Evolutionary conservation across 2,113 vertebrate genomes (phyloP).

Genomic region (Panurus biarmicus): DNA sequence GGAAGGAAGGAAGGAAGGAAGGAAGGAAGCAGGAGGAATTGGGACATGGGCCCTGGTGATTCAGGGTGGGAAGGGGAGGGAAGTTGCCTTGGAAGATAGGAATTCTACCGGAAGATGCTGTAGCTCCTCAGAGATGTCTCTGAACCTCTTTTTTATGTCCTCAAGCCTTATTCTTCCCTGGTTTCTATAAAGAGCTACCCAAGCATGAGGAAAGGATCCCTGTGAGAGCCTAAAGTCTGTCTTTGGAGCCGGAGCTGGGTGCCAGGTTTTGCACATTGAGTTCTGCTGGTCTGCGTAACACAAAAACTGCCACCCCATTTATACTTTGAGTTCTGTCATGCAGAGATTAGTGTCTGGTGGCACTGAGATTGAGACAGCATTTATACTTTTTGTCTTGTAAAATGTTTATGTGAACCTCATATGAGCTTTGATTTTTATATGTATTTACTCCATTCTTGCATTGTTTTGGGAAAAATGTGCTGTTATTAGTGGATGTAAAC

Average conservation of each 20-base stretch:
- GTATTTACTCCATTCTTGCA: neutral
- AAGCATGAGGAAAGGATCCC: neutral
- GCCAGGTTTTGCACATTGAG: neutral
- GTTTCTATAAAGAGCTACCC: neutral
- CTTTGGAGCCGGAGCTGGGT: neutral
- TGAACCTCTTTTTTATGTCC: neutral
- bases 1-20: neutral
- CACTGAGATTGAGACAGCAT: neutral
- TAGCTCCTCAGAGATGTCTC: neutral
- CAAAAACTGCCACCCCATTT: neutral
- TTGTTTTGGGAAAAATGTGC: neutral
- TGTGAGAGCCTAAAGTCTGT: neutral
- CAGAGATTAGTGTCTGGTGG: neutral
- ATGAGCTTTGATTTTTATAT: neutral
- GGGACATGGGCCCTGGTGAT: neutral
- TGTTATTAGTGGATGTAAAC: neutral
- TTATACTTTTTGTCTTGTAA: neutral
- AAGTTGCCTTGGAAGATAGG: neutral
- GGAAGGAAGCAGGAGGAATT: neutral
- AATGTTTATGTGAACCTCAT: neutral
- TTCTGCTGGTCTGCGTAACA: neutral
- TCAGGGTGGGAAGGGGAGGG: neutral
- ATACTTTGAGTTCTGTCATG: neutral
- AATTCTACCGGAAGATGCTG: neutral
- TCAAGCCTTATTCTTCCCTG: neutral